Evolutionary conservation across 2,888 invertebrate genomes (phyloP).

Genomic region (Lamproptera curius): DNA sequence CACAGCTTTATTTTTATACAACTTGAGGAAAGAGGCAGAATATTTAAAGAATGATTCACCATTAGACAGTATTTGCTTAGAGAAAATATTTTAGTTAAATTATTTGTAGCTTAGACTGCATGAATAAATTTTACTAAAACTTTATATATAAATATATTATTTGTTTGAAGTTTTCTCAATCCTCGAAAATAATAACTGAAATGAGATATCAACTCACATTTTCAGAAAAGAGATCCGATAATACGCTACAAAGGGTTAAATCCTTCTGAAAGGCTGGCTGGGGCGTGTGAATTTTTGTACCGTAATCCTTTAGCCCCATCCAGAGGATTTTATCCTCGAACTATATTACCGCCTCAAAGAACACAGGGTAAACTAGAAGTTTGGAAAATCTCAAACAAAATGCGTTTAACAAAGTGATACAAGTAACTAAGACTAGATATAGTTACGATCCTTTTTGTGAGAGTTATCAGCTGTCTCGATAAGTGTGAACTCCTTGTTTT

Average conservation of each 20-base stretch:
- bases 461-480: too few species aligned
- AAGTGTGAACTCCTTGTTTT: too few species aligned
- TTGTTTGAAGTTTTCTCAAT: background rate
- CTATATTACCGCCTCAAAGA: slow-evolving; percentile 53
- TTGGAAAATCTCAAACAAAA: slow-evolving; percentile 27
- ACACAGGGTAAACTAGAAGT: slow-evolving; percentile 26
- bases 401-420: background rate
- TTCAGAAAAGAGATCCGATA: slow-evolving; percentile 9
- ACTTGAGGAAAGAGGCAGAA: too few species aligned
- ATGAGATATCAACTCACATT: background rate
- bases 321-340: slow-evolving; percentile 47
- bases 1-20: too few species aligned
- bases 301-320: slow-evolving; percentile 52
- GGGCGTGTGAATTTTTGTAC: slow-evolving; percentile 45
- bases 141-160: too few species aligned
- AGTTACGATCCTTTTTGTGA: slow-evolving; percentile 13
- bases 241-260: slow-evolving; percentile 45
- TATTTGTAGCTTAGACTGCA: too few species aligned
- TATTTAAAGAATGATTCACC: too few species aligned
- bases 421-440: slow-evolving; percentile 1
- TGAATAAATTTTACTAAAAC: too few species aligned
- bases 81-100: too few species aligned
- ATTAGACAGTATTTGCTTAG: too few species aligned
- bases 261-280: slow-evolving; percentile 49
- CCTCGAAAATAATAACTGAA: background rate